Conservation (phyloP, 1,140 invertebrate genomes). For the Bombus superbus region DNA sequence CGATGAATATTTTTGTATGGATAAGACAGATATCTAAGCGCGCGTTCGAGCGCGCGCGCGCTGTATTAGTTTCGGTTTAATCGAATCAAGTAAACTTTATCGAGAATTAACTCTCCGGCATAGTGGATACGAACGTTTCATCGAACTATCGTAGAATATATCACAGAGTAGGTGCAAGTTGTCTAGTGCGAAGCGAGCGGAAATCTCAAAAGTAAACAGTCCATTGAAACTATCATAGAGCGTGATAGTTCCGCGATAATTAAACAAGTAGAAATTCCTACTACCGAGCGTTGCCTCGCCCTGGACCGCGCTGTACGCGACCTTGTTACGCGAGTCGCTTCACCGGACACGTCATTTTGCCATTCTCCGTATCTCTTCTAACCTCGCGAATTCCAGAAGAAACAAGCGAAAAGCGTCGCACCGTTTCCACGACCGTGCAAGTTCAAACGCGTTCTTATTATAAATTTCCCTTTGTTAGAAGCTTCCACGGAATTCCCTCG, state of each 20-base stretch:
- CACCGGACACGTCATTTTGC: not conserved
- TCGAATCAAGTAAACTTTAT: not conserved
- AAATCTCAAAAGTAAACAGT: not conserved
- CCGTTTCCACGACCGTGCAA: not conserved
- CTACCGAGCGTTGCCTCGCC: not conserved
- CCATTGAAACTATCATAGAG: not conserved
- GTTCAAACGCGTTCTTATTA: constrained; percentile 13
- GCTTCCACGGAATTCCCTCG: not conserved
- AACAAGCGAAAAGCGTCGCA: not conserved
- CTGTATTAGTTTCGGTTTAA: not conserved
- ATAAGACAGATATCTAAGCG: too few relatives aligned
- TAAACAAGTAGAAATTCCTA: not conserved
- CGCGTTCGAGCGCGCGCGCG: too few relatives aligned
- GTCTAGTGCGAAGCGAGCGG: not conserved
- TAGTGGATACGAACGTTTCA: not conserved
- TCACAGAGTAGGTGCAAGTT: not conserved
- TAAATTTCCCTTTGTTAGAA: constrained; percentile 25
- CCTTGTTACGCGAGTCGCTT: not conserved
- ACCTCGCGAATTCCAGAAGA: not conserved
- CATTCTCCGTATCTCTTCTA: too few relatives aligned
- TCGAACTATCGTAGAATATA: not conserved
- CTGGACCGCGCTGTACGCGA: not conserved
- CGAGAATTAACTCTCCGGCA: not conserved
- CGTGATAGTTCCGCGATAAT: not conserved
- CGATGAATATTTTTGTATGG: too few relatives aligned